phyloP scores from a whole-genome alignment of 2,888 invertebrate species.

The Pollenia angustigena region DNA sequence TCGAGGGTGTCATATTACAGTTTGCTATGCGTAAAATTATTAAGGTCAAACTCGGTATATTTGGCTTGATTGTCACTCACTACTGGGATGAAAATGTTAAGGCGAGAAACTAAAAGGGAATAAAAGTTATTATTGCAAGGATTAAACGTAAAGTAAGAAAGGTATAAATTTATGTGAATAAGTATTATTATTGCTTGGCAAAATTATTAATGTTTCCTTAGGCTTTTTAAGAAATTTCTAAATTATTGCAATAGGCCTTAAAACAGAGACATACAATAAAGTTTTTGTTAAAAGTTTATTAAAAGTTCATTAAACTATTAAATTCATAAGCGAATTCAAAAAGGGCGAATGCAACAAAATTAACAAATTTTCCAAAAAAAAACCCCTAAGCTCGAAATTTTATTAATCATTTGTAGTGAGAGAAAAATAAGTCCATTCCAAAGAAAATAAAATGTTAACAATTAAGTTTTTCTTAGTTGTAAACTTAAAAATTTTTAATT shows the following conservation, averaged over 20 bases:
- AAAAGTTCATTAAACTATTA: too few species aligned
- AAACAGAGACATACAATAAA: too few species aligned
- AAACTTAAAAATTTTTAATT: constrained; percentile 55
- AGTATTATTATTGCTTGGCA: background rate
- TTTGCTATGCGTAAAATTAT: constrained; percentile 71
- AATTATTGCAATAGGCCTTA: too few species aligned
- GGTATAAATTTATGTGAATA: constrained; percentile 39
- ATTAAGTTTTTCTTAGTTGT: constrained; percentile 1
- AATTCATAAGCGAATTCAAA: too few species aligned
- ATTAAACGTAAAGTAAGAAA: constrained; percentile 32
- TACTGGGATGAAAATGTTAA: background rate
- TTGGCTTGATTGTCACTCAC: constrained; percentile 26
- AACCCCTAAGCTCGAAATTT: too few species aligned
- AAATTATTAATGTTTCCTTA: constrained; percentile 21
- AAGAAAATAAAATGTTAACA: too few species aligned
- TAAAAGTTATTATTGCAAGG: constrained; percentile 45
- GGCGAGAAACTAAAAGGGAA: constrained; percentile 16
- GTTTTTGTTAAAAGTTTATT: too few species aligned
- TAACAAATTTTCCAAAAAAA: too few species aligned
- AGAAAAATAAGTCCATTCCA: too few species aligned
- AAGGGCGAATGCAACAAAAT: too few species aligned
- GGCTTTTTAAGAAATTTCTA: background rate
- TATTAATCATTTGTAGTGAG: too few species aligned
- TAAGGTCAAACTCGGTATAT: constrained; percentile 65
- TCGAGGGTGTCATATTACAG: constrained; percentile 68